phyloP scores from a whole-genome alignment of 2,888 invertebrate species.

The Cylindroiulus punctatus region DNA sequence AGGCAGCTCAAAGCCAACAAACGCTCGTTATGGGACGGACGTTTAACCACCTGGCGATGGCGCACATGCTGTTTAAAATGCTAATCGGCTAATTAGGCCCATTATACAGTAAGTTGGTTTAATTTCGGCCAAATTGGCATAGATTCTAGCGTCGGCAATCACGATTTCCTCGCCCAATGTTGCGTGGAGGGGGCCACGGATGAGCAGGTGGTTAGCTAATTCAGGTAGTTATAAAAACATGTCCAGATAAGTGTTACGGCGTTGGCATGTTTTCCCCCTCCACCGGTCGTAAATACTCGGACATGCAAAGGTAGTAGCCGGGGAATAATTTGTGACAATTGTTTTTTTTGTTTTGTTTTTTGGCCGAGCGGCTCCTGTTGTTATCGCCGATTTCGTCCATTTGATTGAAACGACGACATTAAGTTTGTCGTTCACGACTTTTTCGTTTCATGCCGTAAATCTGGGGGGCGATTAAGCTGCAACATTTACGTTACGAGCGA shows the following conservation, averaged over 20 bases:
- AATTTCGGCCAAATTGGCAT: not conserved
- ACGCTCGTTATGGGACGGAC: not conserved
- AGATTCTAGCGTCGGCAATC: not conserved
- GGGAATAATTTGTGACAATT: not conserved
- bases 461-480: not conserved
- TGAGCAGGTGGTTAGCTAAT: constrained; percentile 37
- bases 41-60: not conserved
- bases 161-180: constrained; percentile 26
- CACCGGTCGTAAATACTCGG: not conserved
- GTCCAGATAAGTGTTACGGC: constrained; percentile 15
- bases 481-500: constrained; percentile 47
- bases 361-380: not conserved
- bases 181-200: not conserved
- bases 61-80: constrained; percentile 20
- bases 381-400: constrained; percentile 2
- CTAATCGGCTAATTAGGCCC: constrained; percentile 36
- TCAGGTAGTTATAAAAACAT: constrained; percentile 38
- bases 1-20: not conserved
- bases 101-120: constrained; percentile 25
- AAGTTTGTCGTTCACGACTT: constrained; percentile 32
- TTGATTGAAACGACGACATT: constrained; percentile 7
- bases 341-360: not conserved
- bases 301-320: not conserved
- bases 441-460: constrained; percentile 10
- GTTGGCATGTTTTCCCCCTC: constrained; percentile 1